Conservation (phyloP, 2,888 invertebrate genomes). For the Cephus pulcher region DNA sequence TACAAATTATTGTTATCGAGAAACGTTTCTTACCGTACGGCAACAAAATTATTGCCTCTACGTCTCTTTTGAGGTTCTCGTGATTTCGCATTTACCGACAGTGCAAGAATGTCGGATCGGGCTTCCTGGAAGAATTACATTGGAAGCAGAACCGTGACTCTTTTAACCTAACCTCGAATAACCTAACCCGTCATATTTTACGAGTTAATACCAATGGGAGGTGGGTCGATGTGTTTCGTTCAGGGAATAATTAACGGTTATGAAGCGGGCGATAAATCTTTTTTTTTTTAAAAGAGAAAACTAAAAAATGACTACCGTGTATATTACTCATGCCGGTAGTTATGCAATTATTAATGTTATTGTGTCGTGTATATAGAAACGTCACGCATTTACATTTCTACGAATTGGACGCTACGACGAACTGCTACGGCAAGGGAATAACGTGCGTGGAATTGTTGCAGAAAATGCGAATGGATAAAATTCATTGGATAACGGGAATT, state of each 20-base stretch:
- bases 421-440: neutral
- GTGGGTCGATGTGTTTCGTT: neutral
- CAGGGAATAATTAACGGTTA: neutral
- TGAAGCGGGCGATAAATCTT: neutral
- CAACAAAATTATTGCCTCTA: neutral
- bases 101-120: neutral
- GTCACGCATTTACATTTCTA: neutral
- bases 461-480: neutral
- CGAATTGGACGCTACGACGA: neutral
- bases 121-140: neutral
- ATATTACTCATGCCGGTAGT: neutral
- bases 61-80: neutral
- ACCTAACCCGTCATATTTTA: neutral
- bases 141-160: neutral
- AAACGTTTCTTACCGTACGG: neutral
- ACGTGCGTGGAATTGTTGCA: neutral
- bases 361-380: neutral
- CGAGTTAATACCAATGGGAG: neutral
- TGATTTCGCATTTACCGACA: neutral
- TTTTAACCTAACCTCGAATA: neutral
- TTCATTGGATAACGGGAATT: neutral
- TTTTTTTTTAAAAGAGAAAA: neutral
- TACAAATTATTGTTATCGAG: conserved; percentile 2
- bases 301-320: neutral
- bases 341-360: neutral